Base-by-base conservation (phyloP, 2,113 vertebrate genomes). In the Ursus arctos region DNA sequence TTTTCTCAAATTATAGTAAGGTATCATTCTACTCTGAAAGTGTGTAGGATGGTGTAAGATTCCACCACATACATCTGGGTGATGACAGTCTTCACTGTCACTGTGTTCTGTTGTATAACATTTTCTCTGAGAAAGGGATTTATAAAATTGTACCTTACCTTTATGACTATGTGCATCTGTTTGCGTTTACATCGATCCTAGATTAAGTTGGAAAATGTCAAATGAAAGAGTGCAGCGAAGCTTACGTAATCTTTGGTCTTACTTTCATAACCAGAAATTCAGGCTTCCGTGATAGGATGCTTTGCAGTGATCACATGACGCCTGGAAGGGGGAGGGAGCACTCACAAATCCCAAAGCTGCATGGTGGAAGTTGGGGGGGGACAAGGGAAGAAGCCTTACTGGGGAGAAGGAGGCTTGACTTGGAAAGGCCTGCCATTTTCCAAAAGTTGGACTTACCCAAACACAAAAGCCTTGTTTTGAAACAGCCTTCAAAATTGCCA, bases 1-100 rank as follows among this genome's bases (percentile, higher is more conserved):
- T 82, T 94, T 95, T 81, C 69, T 94, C 14, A 81, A 57, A 63
- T 82, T 51, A 92, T 47, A 55, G 47, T 36, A 72, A 71, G 26
- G 7, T 53, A 33, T 80, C 24, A 7, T 57, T 89, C 59, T 92
- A 33, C 59, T 90, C 55, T 28, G n/a, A 28, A 80, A 83, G 55
- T 22, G 13, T 36, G 11, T 57, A 86, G 24, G 22, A 31, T 63
- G 10, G n/a, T 12, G 1, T 15, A 16, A 24, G 16, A 19, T 59
- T 40, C 67, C 47, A 13, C 76, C 40, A n/a, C 0, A 3, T 33
- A 2, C 26, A 2, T 76, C 57, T 91, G 67, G 26, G 14, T 51
- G 26, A 28, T 55, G 93, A 43, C 88, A 31, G 11, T 61, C 80
- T 67, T 79, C 69, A 36, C 10, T 43, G 21, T 51, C 53, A 33